A percentile compares a stretch with the other conserved stretches of the same genome.
These are phyloP conservation scores for Pygoscelis adeliae DNA, from an alignment of 2,113 vertebrate genomes.

Conservation along the genomic window DNA sequence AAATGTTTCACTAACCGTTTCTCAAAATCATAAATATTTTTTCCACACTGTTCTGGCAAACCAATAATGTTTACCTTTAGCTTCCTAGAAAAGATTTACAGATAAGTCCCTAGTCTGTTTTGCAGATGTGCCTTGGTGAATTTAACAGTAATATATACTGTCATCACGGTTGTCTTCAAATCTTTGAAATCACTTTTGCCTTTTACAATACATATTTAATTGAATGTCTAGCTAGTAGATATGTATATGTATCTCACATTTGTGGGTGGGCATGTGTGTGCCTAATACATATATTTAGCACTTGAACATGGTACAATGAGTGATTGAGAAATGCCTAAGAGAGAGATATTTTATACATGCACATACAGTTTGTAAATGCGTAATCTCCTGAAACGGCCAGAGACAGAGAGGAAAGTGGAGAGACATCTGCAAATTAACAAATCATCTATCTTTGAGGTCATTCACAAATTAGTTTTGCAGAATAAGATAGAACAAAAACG, in stretches of 20 bases:
- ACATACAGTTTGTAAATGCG: not conserved
- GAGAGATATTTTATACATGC: not conserved
- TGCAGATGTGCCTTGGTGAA: conserved; percentile 59
- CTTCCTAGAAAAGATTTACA: conserved; percentile 57
- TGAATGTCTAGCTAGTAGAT: conserved; percentile 66
- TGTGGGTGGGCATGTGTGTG: conserved; percentile 36
- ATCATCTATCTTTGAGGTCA: conserved; percentile 60
- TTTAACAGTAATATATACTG: conserved; percentile 46
- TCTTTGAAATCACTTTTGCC: conserved; percentile 55
- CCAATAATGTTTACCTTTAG: conserved; percentile 55
- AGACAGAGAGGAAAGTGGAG: conserved; percentile 18
- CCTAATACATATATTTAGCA: not conserved
- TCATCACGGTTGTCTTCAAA: conserved; percentile 63
- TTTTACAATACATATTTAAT: conserved; percentile 70
- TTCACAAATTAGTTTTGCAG: conserved; percentile 72
- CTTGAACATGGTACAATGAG: conserved; percentile 25
- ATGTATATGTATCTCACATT: conserved; percentile 54
- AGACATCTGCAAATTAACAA: conserved; percentile 72
- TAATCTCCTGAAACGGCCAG: conserved; percentile 21
- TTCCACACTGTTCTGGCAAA: conserved; percentile 43
- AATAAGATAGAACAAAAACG: conserved; percentile 67
- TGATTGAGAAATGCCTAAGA: conserved; percentile 38
- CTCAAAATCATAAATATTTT: conserved; percentile 46
- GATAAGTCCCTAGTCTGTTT: conserved; percentile 53
- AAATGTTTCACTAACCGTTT: conserved; percentile 35